Conservation (phyloP, 2,797 vertebrate species). For the Scarus forsteni region DNA sequence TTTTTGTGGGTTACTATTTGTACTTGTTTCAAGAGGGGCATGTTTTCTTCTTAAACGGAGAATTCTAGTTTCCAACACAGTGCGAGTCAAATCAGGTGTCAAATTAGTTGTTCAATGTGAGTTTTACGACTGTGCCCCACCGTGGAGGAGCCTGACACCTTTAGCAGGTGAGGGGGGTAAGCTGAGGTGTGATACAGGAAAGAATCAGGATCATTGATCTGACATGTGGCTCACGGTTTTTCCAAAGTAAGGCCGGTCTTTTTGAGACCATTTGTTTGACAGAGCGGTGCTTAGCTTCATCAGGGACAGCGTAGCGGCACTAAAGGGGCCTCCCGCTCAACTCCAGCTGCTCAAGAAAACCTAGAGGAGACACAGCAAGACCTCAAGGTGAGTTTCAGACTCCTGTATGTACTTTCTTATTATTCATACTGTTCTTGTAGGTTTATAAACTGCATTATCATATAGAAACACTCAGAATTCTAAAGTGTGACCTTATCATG, state of each 20-base stretch:
- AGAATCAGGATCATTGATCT: constrained; percentile 27
- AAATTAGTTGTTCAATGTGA: constrained; percentile 37
- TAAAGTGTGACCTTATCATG: too few species aligned
- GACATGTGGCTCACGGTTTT: constrained; percentile 24
- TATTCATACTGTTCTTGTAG: background rate
- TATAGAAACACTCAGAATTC: too few species aligned
- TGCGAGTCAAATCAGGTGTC: constrained; percentile 28
- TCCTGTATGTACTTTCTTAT: background rate
- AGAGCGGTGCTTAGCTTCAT: constrained; percentile 22
- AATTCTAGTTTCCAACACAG: constrained; percentile 11
- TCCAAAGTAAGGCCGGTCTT: constrained; percentile 14
- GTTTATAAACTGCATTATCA: too few species aligned
- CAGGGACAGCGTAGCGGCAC: constrained; percentile 20
- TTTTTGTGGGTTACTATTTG: background rate
- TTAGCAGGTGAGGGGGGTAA: constrained; percentile 52
- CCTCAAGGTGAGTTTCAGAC: constrained; percentile 58
- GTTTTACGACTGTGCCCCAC: constrained; percentile 39
- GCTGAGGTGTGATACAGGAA: constrained; percentile 63
- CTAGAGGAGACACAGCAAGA: constrained; percentile 23
- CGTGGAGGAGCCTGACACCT: constrained; percentile 47
- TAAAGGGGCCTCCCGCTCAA: constrained; percentile 30
- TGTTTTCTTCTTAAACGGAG: background rate
- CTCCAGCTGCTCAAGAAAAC: constrained; percentile 5
- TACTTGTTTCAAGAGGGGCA: background rate
- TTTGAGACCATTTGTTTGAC: constrained; percentile 38